Evolutionary conservation across 2,888 invertebrate genomes (phyloP), one percentile per base, ranked within the genome.

Genomic region (Halictus ligatus): DNA sequence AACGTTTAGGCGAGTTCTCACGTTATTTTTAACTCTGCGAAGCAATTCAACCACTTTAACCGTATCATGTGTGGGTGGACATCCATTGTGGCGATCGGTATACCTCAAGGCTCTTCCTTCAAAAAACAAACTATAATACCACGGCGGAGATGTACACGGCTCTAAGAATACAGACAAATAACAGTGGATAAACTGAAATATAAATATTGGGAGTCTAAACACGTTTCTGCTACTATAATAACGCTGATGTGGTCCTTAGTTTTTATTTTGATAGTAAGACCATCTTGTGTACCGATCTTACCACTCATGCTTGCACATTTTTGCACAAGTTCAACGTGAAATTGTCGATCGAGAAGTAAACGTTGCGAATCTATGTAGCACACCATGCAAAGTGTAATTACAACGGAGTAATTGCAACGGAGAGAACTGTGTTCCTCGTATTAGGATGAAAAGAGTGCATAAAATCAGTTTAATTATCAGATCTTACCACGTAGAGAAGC

Each of bases 51-150:
- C 64, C 25, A 29, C 29, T 64, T 64, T 29, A 64, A 15, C 15
- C 64, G 64, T 29, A 29, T 29, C 64, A 2, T 64, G 64, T 64
- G 64, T 64, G 29, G 64, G 64, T 29, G 29, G 15, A 64, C 64
- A 29, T 25, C 29, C 64, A 64, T 64, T 29, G 64, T 64, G 29
- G 29, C 29, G 64, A 64, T 7, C 64, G 64, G 64, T 64, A 29
- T 64, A 64, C 64, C 64, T 64, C 64, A 29, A 64, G 64, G 29
- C 29, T 64, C 64, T 64, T 64, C 15, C 29, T 64, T 64, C 64
- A 29, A 64, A 64, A 64, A 64, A 64, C 64, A 64, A 15, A 15
- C 25, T 64, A 6, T 15, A 64, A 64, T 25, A 64, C 1, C 7
- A 0, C 15, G 54, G 10, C 54, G n/a, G 8, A n/a, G n/a, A 58